Conservation (phyloP, 2,113 vertebrate genomes). For the Datnioides undecimradiatus region DNA sequence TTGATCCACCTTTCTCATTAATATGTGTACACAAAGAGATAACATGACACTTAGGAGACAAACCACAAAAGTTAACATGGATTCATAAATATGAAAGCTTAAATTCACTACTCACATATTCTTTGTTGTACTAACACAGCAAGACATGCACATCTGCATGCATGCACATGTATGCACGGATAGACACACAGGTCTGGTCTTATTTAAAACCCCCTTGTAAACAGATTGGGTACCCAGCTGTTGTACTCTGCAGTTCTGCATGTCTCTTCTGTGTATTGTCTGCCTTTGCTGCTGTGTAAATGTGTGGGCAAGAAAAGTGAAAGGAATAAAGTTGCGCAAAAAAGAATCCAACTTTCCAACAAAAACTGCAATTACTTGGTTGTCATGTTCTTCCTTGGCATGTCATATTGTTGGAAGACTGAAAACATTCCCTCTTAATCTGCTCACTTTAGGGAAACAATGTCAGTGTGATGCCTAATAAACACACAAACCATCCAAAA, state of each 20-base stretch:
- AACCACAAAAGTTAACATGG: not conserved
- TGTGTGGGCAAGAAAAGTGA: not conserved
- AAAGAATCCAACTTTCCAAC: not conserved
- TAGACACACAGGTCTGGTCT: not conserved
- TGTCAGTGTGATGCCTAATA: not conserved
- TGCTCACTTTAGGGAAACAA: not conserved
- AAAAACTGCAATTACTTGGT: not conserved
- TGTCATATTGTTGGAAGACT: conserved; percentile 5
- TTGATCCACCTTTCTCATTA: conserved; percentile 12
- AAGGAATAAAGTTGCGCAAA: not conserved
- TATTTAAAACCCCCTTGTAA: not conserved
- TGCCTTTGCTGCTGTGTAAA: not conserved
- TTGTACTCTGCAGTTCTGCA: not conserved
- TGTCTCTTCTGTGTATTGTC: not conserved
- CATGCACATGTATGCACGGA: too few relatives aligned
- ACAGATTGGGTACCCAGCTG: not conserved
- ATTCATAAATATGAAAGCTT: not conserved
- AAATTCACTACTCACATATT: not conserved
- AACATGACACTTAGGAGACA: not conserved
- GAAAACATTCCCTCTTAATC: conserved; percentile 1
- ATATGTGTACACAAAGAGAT: not conserved
- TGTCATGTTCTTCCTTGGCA: not conserved
- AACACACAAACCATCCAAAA: not conserved
- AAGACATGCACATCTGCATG: conserved; percentile 1
- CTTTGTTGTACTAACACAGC: not conserved